Base-by-base conservation (phyloP, 2,888 invertebrate genomes). In the Nymphalis c-album region DNA sequence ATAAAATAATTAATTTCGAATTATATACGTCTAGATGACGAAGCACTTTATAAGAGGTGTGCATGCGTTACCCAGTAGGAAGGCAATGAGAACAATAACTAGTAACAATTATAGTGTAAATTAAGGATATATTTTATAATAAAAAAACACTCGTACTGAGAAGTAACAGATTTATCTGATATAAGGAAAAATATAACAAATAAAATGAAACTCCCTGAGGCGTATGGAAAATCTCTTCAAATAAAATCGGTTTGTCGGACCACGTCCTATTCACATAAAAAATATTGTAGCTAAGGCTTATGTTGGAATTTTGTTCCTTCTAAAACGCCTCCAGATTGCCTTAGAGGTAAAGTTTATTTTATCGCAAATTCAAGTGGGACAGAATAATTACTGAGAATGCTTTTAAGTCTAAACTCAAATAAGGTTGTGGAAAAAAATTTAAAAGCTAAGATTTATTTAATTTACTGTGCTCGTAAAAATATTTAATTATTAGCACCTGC, bases 251-350 rank as follows among this genome's bases (percentile, higher is more conserved):
- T 22, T 60, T 46, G 60, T 40, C 45, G 60, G 26, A 60, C 59
- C 59, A 45, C 47, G 60, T 47, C n/a, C 60, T 17, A 16, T 60
- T 47, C 47, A 26, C 47, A 60, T 60, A 60, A 47, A 60, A 60
- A 60, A 22, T 60, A 47, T 46, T 60, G 16, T 60, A 60, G 31
- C 31, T 31, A 16, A 22, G 17, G 8, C 22, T 60, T 47, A 47
- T 60, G 47, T 47, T 47, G n/a, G 7, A 47, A 10, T 60, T 45
- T 60, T 26, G 26, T 60, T 7, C 17, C 17, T 59, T n/a, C 22
- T 45, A 59, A 17, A 31, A 55, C 55, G 55, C 31, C 55, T 55
- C n/a, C 17, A 55, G 31, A 55, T 31, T 55, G 8, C 31, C 18
- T 40, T 57, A 10, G 13, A 40, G 40, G 57, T 18, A 20, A n/a